phyloP scores from a whole-genome alignment of 1,140 invertebrate genomes.

The Hirudo medicinalis region DNA sequence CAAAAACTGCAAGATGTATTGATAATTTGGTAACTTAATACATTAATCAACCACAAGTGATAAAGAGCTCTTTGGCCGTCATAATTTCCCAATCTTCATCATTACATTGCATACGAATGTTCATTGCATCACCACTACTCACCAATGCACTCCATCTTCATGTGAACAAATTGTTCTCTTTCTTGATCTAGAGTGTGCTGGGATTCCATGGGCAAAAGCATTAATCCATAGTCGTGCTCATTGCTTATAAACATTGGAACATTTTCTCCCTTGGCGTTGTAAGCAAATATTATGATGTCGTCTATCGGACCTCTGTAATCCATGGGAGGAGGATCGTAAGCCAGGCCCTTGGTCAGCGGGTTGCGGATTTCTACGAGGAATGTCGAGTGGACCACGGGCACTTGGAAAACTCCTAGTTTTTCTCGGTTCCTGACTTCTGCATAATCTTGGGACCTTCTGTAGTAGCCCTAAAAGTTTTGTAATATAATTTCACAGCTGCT shows the following conservation, averaged over 20 bases:
- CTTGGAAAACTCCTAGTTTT: conserved; percentile 59
- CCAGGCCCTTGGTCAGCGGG: conserved; percentile 51
- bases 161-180: conserved; percentile 57
- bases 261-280: conserved; percentile 54
- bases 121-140: too few species aligned
- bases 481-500: neutral
- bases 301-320: conserved; percentile 59
- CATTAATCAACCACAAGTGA: neutral
- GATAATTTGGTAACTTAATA: neutral
- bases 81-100: too few species aligned
- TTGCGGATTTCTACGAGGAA: conserved; percentile 65
- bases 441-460: conserved; percentile 71
- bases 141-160: conserved; percentile 62
- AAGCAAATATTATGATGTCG: conserved; percentile 86
- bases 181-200: conserved; percentile 53
- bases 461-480: conserved; percentile 57
- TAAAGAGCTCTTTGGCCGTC: too few species aligned
- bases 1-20: conserved; percentile 12
- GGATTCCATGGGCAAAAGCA: conserved; percentile 65
- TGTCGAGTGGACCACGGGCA: conserved; percentile 83
- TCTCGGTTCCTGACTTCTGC: conserved; percentile 61
- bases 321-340: conserved; percentile 57
- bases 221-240: conserved; percentile 63
- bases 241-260: conserved; percentile 67
- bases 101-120: too few species aligned